phyloP scores from a whole-genome alignment of 2,888 invertebrate genomes.

The Harpalus rufipes region DNA sequence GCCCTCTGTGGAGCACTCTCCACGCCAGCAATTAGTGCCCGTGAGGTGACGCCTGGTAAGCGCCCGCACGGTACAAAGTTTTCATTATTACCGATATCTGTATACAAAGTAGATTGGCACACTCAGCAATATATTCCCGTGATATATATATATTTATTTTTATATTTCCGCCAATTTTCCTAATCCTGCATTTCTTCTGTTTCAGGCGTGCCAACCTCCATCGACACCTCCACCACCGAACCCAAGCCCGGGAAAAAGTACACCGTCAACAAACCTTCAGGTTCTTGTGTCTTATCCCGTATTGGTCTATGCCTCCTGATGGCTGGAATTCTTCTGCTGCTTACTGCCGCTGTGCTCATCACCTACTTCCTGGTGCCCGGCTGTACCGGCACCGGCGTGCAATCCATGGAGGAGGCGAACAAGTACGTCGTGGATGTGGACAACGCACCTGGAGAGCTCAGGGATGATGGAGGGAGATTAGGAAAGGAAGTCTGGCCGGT shows the following conservation, averaged over 20 bases:
- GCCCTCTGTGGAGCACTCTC: too few species aligned
- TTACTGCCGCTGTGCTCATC: constrained; percentile 74
- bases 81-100: too few species aligned
- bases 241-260: constrained; percentile 75
- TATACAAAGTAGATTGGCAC: too few species aligned
- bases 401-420: constrained; percentile 45
- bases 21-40: too few species aligned
- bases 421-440: constrained; percentile 62
- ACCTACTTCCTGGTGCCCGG: constrained; percentile 75
- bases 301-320: constrained; percentile 74
- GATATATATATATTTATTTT: too few species aligned
- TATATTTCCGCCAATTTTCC: neutral
- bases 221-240: constrained; percentile 75
- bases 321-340: constrained; percentile 74
- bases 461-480: constrained; percentile 71
- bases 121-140: too few species aligned
- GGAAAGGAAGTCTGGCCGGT: constrained; percentile 73
- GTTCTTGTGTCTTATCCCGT: constrained; percentile 73
- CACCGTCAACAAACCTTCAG: constrained; percentile 74
- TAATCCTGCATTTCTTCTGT: constrained; percentile 67
- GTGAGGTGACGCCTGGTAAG: too few species aligned
- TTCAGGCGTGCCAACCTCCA: constrained; percentile 75
- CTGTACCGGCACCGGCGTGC: constrained; percentile 67
- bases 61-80: too few species aligned
- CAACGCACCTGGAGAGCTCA: constrained; percentile 67